Percentiles rank a stretch among this genome's conserved stretches.
These are phyloP conservation scores for Hippopotamus amphibius DNA, from an alignment of 2,113 vertebrate genomes.

Conservation along the genomic window DNA sequence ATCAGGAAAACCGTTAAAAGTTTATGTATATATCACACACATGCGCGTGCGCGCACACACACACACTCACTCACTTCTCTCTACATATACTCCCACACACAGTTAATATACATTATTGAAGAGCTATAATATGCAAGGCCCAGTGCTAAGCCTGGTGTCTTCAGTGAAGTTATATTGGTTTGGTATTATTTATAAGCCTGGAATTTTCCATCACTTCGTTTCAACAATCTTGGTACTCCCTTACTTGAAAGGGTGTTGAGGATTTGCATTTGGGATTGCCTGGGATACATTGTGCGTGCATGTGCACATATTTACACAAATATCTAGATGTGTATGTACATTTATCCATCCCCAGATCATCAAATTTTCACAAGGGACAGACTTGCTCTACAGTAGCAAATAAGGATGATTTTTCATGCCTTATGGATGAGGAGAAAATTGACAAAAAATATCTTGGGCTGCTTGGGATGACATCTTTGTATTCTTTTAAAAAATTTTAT, in stretches of 20 bases:
- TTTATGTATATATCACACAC: not conserved
- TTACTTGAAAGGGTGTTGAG: not conserved
- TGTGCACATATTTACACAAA: not conserved
- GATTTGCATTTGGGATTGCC: not conserved
- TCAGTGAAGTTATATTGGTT: not conserved
- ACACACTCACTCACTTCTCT: not conserved
- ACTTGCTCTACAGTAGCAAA: not conserved
- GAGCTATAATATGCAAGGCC: not conserved
- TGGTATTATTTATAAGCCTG: not conserved
- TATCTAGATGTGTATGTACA: not conserved
- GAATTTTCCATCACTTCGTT: not conserved
- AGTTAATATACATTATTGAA: not conserved
- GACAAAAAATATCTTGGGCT: not conserved
- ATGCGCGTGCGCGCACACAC: not conserved
- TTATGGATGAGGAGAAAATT: not conserved
- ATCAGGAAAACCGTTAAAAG: not conserved
- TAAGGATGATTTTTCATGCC: constrained; percentile 12
- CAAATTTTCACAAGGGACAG: not conserved
- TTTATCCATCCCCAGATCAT: not conserved
- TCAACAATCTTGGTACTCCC: not conserved
- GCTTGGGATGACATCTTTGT: not conserved
- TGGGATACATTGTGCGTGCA: not conserved
- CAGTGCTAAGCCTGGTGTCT: not conserved
- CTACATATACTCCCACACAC: not conserved
- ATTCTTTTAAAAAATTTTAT: not conserved